Evolutionary conservation across 2,888 invertebrate genomes (phyloP).

Genomic region (Masnerella sp.): DNA sequence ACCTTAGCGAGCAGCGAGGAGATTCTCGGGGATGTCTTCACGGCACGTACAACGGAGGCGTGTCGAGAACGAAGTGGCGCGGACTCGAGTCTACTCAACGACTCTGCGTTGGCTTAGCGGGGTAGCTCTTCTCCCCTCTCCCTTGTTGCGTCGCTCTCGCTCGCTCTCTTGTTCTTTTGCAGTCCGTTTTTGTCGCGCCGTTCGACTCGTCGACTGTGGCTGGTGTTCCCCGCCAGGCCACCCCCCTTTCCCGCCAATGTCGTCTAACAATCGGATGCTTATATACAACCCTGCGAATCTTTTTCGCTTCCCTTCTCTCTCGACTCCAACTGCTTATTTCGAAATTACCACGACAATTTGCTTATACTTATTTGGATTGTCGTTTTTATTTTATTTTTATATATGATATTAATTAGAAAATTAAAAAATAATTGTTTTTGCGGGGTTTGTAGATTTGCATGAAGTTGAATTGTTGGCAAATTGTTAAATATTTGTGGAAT

Average conservation of each 20-base stretch:
- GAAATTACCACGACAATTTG: too few relatives aligned
- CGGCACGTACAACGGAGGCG: conserved; percentile 50
- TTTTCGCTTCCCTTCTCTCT: too few relatives aligned
- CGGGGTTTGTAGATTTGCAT: too few relatives aligned
- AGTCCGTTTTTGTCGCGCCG: conserved; percentile 35
- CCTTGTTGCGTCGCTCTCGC: conserved; percentile 37
- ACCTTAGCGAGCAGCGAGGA: conserved; percentile 33
- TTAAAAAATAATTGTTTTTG: too few relatives aligned
- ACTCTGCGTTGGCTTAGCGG: conserved; percentile 41
- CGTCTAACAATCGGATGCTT: conserved; percentile 6
- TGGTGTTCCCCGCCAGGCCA: conserved; percentile 17
- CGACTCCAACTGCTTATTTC: too few relatives aligned
- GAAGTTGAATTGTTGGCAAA: too few relatives aligned
- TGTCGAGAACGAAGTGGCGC: conserved; percentile 55
- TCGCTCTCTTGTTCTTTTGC: conserved; percentile 31
- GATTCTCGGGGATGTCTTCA: conserved; percentile 33
- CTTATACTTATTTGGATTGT: too few relatives aligned
- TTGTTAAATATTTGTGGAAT: too few relatives aligned
- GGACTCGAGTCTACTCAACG: conserved; percentile 51
- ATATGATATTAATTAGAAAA: too few relatives aligned
- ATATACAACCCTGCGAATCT: conserved; percentile 11
- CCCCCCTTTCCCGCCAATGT: conserved; percentile 1
- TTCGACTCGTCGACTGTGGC: conserved; percentile 16
- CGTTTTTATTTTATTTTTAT: too few relatives aligned
- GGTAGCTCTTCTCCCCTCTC: conserved; percentile 45